A percentile compares a stretch with the other conserved stretches of the same genome.
phyloP scores from a whole-genome alignment of 2,888 invertebrate species.

The Coleophora flavipennella region DNA sequence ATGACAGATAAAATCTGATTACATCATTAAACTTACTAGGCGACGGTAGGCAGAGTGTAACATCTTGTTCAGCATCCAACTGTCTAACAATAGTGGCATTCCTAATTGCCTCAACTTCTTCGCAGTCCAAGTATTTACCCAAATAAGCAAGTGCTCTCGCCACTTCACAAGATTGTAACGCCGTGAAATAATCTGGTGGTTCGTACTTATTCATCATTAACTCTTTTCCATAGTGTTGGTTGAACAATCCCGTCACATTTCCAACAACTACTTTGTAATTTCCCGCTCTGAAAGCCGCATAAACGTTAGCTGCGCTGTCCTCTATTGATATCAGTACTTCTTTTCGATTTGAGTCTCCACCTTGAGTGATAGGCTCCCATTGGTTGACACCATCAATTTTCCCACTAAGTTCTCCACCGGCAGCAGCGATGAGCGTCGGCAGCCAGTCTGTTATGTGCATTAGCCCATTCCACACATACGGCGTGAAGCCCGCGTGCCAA shows the following conservation, averaged over 20 bases:
- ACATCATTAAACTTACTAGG: too few relatives aligned
- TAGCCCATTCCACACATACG: slow-evolving; percentile 73
- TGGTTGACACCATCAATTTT: slow-evolving; percentile 78
- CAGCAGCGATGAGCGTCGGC: slow-evolving; percentile 76
- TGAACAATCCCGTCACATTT: slow-evolving; percentile 51
- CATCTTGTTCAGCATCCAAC: slow-evolving; percentile 39
- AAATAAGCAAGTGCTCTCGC: slow-evolving; percentile 39
- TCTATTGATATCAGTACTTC: slow-evolving; percentile 73
- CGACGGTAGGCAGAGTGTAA: slow-evolving; percentile 45
- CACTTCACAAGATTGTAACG: slow-evolving; percentile 37
- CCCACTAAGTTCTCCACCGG: slow-evolving; percentile 36
- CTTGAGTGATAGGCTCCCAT: slow-evolving; percentile 75
- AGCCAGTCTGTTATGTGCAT: slow-evolving; percentile 89
- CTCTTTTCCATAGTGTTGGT: slow-evolving; percentile 49
- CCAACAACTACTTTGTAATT: slow-evolving; percentile 77
- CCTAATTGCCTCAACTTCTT: slow-evolving; percentile 35
- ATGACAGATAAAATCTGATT: too few relatives aligned
- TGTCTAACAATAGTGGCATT: slow-evolving; percentile 40
- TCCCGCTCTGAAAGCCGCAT: slow-evolving; percentile 72
- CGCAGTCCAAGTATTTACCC: slow-evolving; percentile 37
- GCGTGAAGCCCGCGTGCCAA: slow-evolving; percentile 74
- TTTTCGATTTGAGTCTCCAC: slow-evolving; percentile 53
- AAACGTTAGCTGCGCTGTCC: slow-evolving; percentile 64
- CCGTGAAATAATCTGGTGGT: slow-evolving; percentile 44
- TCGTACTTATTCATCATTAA: slow-evolving; percentile 36